These are phyloP conservation scores for Orthonychiurus folsomi DNA, from an alignment of 2,888 invertebrate genomes.

Conservation along the genomic window DNA sequence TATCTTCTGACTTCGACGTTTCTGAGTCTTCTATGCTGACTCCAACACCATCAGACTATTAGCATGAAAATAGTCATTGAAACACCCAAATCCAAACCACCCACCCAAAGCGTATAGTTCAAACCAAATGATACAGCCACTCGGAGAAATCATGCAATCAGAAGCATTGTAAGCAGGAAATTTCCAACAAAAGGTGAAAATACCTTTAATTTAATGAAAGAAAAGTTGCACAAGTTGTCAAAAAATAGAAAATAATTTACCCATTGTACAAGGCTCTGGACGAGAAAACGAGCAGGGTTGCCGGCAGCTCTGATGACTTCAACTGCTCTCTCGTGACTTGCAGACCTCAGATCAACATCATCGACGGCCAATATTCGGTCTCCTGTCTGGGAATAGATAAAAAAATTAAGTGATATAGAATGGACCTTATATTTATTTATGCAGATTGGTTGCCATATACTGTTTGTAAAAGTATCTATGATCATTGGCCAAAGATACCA, in stretches of 20 bases:
- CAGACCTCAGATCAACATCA: slow-evolving; percentile 76
- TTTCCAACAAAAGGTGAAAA: no score
- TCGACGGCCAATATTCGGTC: slow-evolving; percentile 86
- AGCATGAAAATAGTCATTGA: slow-evolving; percentile 4
- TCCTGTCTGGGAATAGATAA: slow-evolving; percentile 58
- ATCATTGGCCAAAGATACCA: no score
- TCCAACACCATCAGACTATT: slow-evolving; percentile 35
- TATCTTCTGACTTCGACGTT: slow-evolving; percentile 35
- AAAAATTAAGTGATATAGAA: slow-evolving; percentile 37
- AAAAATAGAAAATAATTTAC: no score
- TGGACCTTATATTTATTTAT: background rate
- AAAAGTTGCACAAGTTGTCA: no score
- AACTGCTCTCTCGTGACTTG: slow-evolving; percentile 89
- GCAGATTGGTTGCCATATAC: no score
- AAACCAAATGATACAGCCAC: background rate
- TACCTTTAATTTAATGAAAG: no score
- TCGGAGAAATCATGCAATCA: background rate
- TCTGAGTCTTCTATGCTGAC: slow-evolving; percentile 39
- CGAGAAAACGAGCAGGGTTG: slow-evolving; percentile 78
- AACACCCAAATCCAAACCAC: no score
- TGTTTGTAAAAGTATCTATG: no score
- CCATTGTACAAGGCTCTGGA: slow-evolving; percentile 71
- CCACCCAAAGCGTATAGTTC: background rate
- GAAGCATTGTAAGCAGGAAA: no score
- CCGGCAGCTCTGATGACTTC: slow-evolving; percentile 85